Evolutionary conservation across 2,797 vertebrate species (phyloP).

Genomic region (Malacoctenus gilli): DNA sequence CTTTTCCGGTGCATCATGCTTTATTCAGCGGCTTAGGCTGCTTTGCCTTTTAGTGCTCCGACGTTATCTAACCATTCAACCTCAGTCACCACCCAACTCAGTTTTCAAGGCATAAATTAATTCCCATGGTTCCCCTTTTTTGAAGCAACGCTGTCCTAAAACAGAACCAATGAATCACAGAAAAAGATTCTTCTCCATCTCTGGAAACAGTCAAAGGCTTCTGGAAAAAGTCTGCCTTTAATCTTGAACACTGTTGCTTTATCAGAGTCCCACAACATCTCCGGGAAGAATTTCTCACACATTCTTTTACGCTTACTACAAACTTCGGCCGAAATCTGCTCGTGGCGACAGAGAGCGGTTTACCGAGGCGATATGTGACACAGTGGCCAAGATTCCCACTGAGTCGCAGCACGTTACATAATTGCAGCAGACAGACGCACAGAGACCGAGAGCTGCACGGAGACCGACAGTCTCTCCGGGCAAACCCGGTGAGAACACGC

Average conservation of each 20-base stretch:
- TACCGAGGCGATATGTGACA: conserved; percentile 1
- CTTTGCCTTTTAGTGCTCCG: not conserved
- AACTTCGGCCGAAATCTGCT: not conserved
- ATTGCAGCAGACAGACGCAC: conserved; percentile 3
- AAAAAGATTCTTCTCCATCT: too few species aligned
- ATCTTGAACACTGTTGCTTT: not conserved
- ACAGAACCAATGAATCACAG: too few species aligned
- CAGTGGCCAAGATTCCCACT: conserved; percentile 16
- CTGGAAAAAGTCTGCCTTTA: too few species aligned
- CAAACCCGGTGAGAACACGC: not conserved
- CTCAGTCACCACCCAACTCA: too few species aligned
- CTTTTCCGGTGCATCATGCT: not conserved
- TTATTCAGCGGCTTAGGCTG: not conserved
- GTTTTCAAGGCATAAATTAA: too few species aligned
- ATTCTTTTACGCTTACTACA: too few species aligned
- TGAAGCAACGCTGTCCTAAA: not conserved
- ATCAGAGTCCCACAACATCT: not conserved
- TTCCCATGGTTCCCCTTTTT: too few species aligned
- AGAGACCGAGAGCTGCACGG: not conserved
- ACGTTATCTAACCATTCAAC: not conserved
- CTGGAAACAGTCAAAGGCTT: too few species aligned
- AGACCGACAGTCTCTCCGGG: not conserved
- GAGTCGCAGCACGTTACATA: conserved; percentile 11
- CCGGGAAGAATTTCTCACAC: not conserved
- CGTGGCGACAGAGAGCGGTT: not conserved